Conservation (phyloP, 1,140 invertebrate genomes). For the Trichoplusia ni region DNA sequence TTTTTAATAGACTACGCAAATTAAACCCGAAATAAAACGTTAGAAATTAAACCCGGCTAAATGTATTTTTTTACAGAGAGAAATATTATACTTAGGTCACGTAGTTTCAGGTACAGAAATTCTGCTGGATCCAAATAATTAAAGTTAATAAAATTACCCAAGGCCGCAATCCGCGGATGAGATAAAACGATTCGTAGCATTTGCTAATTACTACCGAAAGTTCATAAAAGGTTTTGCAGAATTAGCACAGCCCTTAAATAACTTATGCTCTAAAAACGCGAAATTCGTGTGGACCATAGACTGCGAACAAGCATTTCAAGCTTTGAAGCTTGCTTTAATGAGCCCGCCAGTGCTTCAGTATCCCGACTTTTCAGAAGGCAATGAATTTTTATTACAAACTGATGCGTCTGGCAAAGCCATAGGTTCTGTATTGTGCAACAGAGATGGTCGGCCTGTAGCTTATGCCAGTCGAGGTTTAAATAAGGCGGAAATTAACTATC, state of each 20-base stretch:
- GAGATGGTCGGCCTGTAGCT: background rate
- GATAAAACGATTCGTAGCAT: background rate
- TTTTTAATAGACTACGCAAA: background rate
- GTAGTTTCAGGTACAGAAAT: background rate
- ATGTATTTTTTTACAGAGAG: background rate
- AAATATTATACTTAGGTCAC: background rate
- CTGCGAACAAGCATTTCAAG: background rate
- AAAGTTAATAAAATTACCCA: background rate
- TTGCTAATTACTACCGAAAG: background rate
- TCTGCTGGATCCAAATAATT: background rate
- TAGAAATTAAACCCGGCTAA: background rate
- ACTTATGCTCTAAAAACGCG: background rate
- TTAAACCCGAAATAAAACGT: background rate
- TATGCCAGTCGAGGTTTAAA: background rate
- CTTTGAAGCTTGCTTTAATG: background rate
- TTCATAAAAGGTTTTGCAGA: background rate
- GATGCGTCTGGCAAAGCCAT: background rate
- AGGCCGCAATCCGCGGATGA: background rate
- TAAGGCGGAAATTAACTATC: conserved; percentile 2
- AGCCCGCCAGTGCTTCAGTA: background rate
- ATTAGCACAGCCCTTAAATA: background rate
- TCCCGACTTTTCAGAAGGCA: background rate
- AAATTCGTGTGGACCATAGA: background rate
- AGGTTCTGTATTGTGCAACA: background rate
- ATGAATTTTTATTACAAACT: background rate